phyloP scores from a whole-genome alignment of 2,113 vertebrate species.

The Tinamus guttatus region DNA sequence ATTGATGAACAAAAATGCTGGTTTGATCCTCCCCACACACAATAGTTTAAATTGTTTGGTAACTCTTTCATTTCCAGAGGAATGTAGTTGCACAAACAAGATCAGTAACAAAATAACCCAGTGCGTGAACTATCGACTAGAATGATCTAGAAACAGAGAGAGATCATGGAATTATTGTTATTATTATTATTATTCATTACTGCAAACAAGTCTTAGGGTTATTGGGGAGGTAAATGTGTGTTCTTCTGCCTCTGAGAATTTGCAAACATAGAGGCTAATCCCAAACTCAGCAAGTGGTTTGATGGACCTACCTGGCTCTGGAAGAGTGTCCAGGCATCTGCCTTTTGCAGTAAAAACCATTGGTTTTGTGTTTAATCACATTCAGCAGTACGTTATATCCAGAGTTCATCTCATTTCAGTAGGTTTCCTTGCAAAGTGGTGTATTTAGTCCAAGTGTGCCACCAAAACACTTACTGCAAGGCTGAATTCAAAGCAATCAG shows the following conservation, averaged over 20 bases:
- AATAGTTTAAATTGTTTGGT: conserved; percentile 67
- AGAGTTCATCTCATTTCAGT: not conserved
- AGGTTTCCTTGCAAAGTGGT: not conserved
- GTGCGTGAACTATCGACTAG: not conserved
- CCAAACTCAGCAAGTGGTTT: not conserved
- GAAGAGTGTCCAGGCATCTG: not conserved
- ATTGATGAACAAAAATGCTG: conserved; percentile 81
- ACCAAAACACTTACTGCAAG: not conserved
- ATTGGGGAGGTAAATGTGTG: not conserved
- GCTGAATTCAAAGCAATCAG: not conserved
- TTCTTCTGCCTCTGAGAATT: conserved; percentile 7
- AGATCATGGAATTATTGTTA: not conserved
- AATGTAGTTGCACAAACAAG: conserved; percentile 12
- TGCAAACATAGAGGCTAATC: not conserved
- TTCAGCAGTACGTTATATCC: not conserved
- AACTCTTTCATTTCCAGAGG: conserved; percentile 70
- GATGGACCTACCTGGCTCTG: not conserved
- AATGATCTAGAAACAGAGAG: not conserved
- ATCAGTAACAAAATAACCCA: not conserved
- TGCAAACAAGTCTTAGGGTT: not conserved
- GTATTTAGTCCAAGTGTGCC: not conserved
- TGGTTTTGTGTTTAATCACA: not conserved
- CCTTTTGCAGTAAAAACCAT: not conserved
- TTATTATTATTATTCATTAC: not conserved
- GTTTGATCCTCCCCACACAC: conserved; percentile 62